Percentiles rank a stretch among this genome's conserved stretches.
Conservation (phyloP, 2,797 vertebrate species). For the Takifugu rubripes region DNA sequence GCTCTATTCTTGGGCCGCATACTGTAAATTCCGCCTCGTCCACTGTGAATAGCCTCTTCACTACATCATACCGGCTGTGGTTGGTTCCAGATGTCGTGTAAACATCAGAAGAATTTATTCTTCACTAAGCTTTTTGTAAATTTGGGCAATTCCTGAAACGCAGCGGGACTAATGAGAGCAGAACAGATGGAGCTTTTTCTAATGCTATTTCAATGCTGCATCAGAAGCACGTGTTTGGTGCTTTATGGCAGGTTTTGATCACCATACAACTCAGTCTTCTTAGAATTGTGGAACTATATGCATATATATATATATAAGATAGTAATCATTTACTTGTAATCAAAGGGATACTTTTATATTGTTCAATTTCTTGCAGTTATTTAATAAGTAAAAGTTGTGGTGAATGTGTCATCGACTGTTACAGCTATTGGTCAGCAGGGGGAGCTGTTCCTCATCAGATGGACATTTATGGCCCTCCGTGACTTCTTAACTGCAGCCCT, state of each 20-base stretch:
- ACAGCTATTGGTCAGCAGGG: conserved; percentile 55
- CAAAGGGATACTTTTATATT: no score
- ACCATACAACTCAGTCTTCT: conserved; percentile 5
- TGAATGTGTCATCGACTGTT: conserved; percentile 6
- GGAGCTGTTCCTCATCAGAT: conserved; percentile 66
- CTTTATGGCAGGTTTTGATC: conserved; percentile 32
- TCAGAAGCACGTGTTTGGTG: conserved; percentile 26
- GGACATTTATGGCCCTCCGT: conserved; percentile 32
- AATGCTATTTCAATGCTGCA: conserved; percentile 28
- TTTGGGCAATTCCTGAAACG: conserved; percentile 32
- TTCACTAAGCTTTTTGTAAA: no score
- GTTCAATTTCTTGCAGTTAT: no score
- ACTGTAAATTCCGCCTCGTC: no score
- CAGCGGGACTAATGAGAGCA: conserved; percentile 55
- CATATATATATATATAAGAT: no score
- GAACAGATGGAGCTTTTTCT: conserved; percentile 42
- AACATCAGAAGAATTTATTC: no score
- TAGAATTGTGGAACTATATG: not conserved
- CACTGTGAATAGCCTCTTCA: no score
- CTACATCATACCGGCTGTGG: no score
- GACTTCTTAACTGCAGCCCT: conserved; percentile 42
- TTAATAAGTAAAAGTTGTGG: not conserved
- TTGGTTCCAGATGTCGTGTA: no score
- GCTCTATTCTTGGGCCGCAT: no score
- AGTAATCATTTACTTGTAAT: no score